Conservation (phyloP, 1,140 invertebrate genomes). For the Laupala kohalensis region DNA sequence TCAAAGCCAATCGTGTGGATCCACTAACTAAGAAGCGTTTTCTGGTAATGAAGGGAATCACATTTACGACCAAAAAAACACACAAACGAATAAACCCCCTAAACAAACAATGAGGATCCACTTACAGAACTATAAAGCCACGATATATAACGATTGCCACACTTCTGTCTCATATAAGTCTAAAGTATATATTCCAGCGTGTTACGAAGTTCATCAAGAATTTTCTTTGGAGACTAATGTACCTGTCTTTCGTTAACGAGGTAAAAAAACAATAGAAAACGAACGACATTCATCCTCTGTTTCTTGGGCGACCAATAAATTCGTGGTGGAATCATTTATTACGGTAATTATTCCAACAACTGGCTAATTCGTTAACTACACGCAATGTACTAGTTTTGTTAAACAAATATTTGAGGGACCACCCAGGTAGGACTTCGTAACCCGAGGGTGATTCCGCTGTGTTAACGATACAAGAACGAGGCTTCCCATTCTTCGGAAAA, state of each 20-base stretch:
- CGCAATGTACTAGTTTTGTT: background rate
- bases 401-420: background rate
- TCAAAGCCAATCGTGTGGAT: too few species aligned
- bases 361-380: background rate
- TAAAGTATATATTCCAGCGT: too few species aligned
- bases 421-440: background rate
- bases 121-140: background rate
- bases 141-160: background rate
- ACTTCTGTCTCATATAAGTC: too few species aligned
- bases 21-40: too few species aligned
- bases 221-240: too few species aligned
- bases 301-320: background rate
- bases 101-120: background rate
- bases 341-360: background rate
- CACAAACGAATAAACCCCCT: background rate
- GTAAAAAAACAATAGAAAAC: background rate
- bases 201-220: too few species aligned
- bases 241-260: background rate
- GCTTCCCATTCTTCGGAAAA: too few species aligned
- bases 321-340: background rate
- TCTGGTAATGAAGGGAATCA: too few species aligned
- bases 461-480: too few species aligned
- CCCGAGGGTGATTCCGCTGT: background rate
- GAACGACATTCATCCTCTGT: background rate
- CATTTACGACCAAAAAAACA: too few species aligned